These are phyloP conservation scores for Poeciliopsis gracilis DNA, from an alignment of 2,797 vertebrate genomes.

Conservation along the genomic window DNA sequence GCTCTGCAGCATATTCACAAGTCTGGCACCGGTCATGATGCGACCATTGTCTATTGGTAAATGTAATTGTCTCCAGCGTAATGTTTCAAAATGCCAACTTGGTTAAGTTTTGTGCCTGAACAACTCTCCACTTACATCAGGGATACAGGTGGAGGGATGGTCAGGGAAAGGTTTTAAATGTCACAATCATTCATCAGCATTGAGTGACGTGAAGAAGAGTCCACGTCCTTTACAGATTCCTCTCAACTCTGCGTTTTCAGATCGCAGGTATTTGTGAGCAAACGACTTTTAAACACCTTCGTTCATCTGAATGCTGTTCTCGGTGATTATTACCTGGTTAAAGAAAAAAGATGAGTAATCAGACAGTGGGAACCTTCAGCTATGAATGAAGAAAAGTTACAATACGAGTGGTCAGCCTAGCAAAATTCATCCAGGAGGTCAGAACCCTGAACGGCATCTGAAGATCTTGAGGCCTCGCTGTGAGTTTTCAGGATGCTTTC, in stretches of 20 bases:
- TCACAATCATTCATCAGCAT: background rate
- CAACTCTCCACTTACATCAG: background rate
- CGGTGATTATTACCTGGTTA: background rate
- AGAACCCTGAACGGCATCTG: background rate
- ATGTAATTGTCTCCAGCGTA: background rate
- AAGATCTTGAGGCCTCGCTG: background rate
- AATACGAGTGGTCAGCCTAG: background rate
- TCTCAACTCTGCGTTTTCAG: background rate
- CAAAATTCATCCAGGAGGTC: background rate
- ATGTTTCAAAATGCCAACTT: background rate
- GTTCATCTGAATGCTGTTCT: background rate
- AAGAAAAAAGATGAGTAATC: background rate
- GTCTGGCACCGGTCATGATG: background rate
- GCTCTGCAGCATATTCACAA: background rate
- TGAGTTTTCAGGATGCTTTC: background rate
- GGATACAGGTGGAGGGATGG: background rate
- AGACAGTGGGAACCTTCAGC: background rate
- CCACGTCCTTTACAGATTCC: too few relatives aligned
- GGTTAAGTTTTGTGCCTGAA: background rate
- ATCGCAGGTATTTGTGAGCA: background rate
- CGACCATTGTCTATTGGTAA: background rate
- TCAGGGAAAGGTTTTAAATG: background rate
- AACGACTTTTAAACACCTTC: background rate
- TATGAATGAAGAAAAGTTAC: background rate
- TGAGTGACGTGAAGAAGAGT: background rate